A percentile compares a stretch with the other conserved stretches of the same genome.
Evolutionary conservation across 2,888 invertebrate genomes (phyloP).

Genomic region (Drosophila sordidula): DNA sequence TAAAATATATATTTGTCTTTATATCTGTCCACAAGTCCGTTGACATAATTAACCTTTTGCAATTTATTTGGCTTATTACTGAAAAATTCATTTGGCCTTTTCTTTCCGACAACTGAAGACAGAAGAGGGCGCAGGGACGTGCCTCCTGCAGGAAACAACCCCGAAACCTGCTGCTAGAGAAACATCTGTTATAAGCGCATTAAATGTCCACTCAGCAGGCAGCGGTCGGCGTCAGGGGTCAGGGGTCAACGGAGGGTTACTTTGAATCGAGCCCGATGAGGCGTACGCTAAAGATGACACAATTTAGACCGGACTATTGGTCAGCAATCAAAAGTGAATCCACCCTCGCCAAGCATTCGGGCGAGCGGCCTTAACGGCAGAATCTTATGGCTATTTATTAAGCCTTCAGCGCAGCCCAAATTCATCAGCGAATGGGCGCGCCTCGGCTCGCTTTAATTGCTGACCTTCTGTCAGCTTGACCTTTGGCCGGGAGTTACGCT

Average conservation of each 20-base stretch:
- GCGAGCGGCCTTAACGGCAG: neutral
- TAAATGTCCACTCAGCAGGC: slow-evolving; percentile 51
- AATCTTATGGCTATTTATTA: slow-evolving; percentile 56
- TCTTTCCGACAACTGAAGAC: neutral
- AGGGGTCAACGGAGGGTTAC: slow-evolving; percentile 29
- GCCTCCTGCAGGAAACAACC: slow-evolving; percentile 19
- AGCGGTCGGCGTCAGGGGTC: slow-evolving; percentile 18
- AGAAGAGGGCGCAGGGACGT: neutral
- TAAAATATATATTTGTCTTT: neutral
- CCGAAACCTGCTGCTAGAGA: slow-evolving; percentile 36
- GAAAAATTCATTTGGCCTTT: slow-evolving; percentile 36
- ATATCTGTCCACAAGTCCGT: slow-evolving; percentile 7
- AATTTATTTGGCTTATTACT: slow-evolving; percentile 39
- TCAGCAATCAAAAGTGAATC: slow-evolving; percentile 37
- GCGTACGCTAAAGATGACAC: slow-evolving; percentile 67
- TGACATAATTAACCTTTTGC: slow-evolving; percentile 26
- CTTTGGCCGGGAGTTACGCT: slow-evolving; percentile 54
- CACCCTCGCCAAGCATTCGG: slow-evolving; percentile 20
- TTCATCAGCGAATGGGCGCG: slow-evolving; percentile 26
- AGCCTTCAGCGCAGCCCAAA: slow-evolving; percentile 53
- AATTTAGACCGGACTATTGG: slow-evolving; percentile 54
- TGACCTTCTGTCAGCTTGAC: slow-evolving; percentile 61
- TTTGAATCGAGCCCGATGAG: slow-evolving; percentile 44
- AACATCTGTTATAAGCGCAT: slow-evolving; percentile 76
- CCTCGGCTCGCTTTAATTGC: slow-evolving; percentile 63